Evolutionary conservation across 2,113 vertebrate genomes (phyloP).

Genomic region (Oryzias celebensis): DNA sequence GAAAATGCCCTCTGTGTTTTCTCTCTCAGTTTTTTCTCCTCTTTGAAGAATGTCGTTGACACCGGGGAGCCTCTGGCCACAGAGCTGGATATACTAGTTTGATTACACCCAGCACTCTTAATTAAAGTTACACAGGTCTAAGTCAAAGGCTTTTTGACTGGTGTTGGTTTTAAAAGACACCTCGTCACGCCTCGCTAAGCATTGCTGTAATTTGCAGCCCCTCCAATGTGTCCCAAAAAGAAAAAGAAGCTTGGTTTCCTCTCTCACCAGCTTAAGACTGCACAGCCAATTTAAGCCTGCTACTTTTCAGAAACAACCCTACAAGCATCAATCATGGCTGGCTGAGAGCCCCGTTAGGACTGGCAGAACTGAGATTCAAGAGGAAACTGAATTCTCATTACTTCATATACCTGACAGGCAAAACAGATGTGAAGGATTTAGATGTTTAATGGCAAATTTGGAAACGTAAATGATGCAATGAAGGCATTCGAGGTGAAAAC

Average conservation of each 20-base stretch:
- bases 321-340: constrained; percentile 67
- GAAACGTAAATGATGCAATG: constrained; percentile 59
- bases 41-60: constrained; percentile 49
- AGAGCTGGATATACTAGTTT: constrained; percentile 65
- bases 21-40: constrained; percentile 20
- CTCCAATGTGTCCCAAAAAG: constrained; percentile 59
- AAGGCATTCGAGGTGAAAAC: constrained; percentile 39
- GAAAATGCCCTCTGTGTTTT: constrained; percentile 45
- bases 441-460: constrained; percentile 57
- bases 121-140: constrained; percentile 73
- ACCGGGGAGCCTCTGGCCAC: constrained; percentile 51
- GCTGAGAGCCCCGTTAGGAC: constrained; percentile 52
- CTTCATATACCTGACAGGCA: constrained; percentile 61
- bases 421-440: constrained; percentile 60
- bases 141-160: constrained; percentile 70
- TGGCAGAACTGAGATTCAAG: constrained; percentile 51
- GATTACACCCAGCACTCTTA: constrained; percentile 70
- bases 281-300: constrained; percentile 65
- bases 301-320: constrained; percentile 60
- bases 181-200: constrained; percentile 70
- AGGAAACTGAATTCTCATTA: constrained; percentile 53
- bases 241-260: constrained; percentile 39
- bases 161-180: constrained; percentile 72
- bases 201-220: constrained; percentile 72
- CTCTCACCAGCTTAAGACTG: constrained; percentile 43